Evolutionary conservation across 2,113 vertebrate genomes (phyloP), one percentile per base, ranked within the genome.

Genomic region (Silurus glanis): DNA sequence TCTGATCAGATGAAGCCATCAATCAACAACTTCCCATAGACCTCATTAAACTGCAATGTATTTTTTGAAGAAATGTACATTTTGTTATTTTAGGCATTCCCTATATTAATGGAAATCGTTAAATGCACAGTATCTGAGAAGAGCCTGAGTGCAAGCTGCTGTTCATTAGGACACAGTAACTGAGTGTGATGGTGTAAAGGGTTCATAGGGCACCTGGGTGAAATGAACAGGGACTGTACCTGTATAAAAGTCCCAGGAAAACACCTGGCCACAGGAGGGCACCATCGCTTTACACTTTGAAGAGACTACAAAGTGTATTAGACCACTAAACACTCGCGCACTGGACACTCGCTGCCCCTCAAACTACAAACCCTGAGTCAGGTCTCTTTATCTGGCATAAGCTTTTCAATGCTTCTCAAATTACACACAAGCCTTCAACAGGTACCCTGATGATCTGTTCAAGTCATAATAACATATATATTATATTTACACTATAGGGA

Each of bases 241-340:
- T 95, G 94, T 94, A 91, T 94, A 95, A 95, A 95, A 96, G 90
- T 96, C 95, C 95, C 95, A 96, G 95, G 95, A 96, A 95, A 96
- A 96, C 91, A 95, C 95, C 92, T 95, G 95, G 91, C 95, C 95
- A 94, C 95, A 96, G 95, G 95, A 96, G 90, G 95, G 95, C 92
- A 92, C 92, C 93, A 94, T 93, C 90, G 93, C 94, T 93, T 95
- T 95, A 95, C 94, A 95, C 95, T 95, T 95, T 90, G 95, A 94
- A 95, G 95, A 95, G 93, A 96, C 95, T 96, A 93, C 93, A 95
- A 94, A 92, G 90, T 90, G 93, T 91, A 91, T 96, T 96, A 96
- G 95, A 95, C 93, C 93, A 93, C 93, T 92, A 94, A 92, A 94
- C 92, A 93, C 61, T 89, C 66, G 51, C n/a, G 67, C 67, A 89